Evolutionary conservation across 2,797 vertebrate species (phyloP).

Genomic region (Borostomias antarcticus): DNA sequence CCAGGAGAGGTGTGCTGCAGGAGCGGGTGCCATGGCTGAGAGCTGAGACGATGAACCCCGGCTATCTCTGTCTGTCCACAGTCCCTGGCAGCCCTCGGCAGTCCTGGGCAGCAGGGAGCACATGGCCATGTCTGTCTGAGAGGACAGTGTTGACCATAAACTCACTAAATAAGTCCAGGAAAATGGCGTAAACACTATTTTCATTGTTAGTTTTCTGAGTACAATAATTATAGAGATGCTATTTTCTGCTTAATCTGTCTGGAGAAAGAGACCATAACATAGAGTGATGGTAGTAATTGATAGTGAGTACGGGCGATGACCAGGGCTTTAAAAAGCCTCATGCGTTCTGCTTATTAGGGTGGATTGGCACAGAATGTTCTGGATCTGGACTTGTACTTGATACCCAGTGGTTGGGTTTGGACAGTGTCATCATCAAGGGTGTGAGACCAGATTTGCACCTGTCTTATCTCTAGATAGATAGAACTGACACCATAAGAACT

Average conservation of each 20-base stretch:
- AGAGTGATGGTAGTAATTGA: conserved; percentile 30
- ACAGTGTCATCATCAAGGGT: neutral
- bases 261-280: neutral
- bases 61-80: neutral
- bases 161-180: neutral
- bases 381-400: conserved; percentile 12
- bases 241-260: neutral
- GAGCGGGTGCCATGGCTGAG: neutral
- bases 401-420: conserved; percentile 17
- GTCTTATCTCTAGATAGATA: neutral
- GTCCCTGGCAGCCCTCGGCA: neutral
- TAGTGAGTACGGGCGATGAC: conserved; percentile 32
- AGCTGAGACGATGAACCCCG: neutral
- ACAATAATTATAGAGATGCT: conserved; percentile 1
- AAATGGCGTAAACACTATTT: neutral
- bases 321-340: conserved; percentile 28
- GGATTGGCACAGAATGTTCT: conserved; percentile 28
- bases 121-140: neutral
- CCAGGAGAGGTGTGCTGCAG: neutral
- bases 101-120: neutral
- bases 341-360: conserved; percentile 16
- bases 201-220: neutral
- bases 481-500: no score
- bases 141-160: neutral
- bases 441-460: neutral